A percentile compares a stretch with the other conserved stretches of the same genome.
Evolutionary conservation across 2,113 vertebrate genomes (phyloP).

Genomic region (Grantiella picta): DNA sequence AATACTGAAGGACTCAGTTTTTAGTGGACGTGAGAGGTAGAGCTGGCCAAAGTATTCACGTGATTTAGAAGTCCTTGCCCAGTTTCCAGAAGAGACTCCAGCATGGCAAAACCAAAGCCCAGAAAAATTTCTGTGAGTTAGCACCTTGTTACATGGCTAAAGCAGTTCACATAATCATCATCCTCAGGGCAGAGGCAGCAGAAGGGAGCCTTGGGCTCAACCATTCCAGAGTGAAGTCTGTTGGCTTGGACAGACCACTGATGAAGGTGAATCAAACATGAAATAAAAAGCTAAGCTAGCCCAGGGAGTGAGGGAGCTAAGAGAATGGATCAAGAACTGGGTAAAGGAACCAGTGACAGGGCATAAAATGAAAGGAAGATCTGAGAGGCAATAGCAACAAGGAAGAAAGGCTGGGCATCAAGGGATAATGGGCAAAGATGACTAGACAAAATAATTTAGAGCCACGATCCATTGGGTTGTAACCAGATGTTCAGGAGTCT

Average conservation of each 20-base stretch:
- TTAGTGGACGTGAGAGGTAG: neutral
- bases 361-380: neutral
- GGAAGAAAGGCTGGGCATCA: neutral
- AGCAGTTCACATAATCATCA: neutral
- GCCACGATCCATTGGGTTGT: neutral
- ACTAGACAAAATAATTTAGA: neutral
- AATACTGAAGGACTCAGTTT: slow-evolving; percentile 2
- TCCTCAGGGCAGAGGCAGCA: neutral
- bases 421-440: neutral
- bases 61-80: neutral
- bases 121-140: neutral
- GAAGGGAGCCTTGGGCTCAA: neutral
- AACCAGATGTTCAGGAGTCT: neutral
- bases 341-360: neutral
- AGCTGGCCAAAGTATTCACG: neutral
- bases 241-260: neutral
- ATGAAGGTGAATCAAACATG: neutral
- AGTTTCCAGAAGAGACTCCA: neutral
- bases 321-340: neutral
- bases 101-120: neutral
- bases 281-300: neutral
- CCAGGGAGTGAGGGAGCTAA: neutral
- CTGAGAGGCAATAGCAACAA: neutral
- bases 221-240: neutral
- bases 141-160: neutral